Base-by-base conservation (phyloP, 2,888 invertebrate genomes). In the Rhogogaster chlorosoma region DNA sequence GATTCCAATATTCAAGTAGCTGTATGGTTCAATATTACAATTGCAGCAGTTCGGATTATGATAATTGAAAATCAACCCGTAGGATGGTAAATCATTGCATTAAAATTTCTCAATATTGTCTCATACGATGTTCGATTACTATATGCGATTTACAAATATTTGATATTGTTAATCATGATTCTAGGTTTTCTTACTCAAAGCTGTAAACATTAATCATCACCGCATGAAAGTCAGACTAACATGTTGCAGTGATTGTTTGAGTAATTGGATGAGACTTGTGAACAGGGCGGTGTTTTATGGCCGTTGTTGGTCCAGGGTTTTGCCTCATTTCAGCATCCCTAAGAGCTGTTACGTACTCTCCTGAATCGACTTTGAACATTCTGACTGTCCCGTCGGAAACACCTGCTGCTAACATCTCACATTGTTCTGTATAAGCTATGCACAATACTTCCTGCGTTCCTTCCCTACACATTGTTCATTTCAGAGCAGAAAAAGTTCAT, bases 351-450 rank as follows among this genome's bases (percentile, higher is more conserved):
- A 93, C 89, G 85, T 94, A 94, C 82, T 93, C 92, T n/a, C 94
- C 94, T 22, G 93, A 94, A 85, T 90, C 94, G 86, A 94, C 94
- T 89, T 94, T 94, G 89, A 95, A 95, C 84, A 96, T 91, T 86
- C 94, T 93, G 29, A 96, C 94, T 0, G 94, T 93, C 15, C 96
- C 96, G 90, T 96, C 95, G 2, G 95, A 93, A 87, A 95, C 95
- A 61, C 96, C 96, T 49, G 94, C 95, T 26, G 95, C 96, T 87
- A 96, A 92, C 80, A 94, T 94, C 86, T 95, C 95, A 75, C 93
- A 94, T 87, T 95, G 94, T 91, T 96, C 96, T 61, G 95, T 96
- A 90, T 96, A 96, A 91, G 95, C 94, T 86, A 95, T 93, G 89
- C 95, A 95, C 90, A 95, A 93, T 86, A 95, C 93, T 42, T 95